Evolutionary conservation across 2,888 invertebrate genomes (phyloP), one percentile per base, ranked within the genome.

Genomic region (Mythimna albipuncta): DNA sequence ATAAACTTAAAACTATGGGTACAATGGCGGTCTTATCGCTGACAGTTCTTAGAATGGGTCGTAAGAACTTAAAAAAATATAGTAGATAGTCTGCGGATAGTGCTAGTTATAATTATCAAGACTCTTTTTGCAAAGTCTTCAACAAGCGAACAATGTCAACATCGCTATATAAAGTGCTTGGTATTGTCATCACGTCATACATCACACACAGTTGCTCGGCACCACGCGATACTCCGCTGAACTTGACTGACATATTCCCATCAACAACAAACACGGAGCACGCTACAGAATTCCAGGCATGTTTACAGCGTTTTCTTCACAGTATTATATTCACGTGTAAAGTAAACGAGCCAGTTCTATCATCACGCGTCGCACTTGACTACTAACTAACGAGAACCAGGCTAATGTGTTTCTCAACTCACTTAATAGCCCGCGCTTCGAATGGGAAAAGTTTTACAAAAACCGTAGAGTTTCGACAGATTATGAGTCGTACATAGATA

Each of bases 371-470:
- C 63, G 16, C 61, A 54, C 72, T 66, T n/a, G 78, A 83, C 72
- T 84, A 64, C 74, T 59, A 76, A 79, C 72, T 58, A 82, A 54
- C 65, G 63, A 73, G 66, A 85, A 85, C 44, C 67, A 66, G 86
- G 86, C 72, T 79, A 84, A 85, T 82, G 77, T 71, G 72, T 70
- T 74, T 85, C 79, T 73, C 82, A 85, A 76, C 71, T 70, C 58
- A 64, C 75, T 73, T 75, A 80, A 32, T 69, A 69, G 66, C 58
- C 21, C 50, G 44, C 65, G 73, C 61, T 62, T 50, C 64, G 64
- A 73, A 80, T 84, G 64, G 58, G 80, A 68, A 81, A 74, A 74
- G 41, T 63, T 59, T n/a, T 21, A 75, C 64, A 78, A 83, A 84
- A 77, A 81, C 73, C 69, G 67, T 63, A 67, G 50, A 69, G 63